These are phyloP conservation scores for Ectropis grisescens DNA, from an alignment of 1,140 invertebrate genomes.

Conservation along the genomic window DNA sequence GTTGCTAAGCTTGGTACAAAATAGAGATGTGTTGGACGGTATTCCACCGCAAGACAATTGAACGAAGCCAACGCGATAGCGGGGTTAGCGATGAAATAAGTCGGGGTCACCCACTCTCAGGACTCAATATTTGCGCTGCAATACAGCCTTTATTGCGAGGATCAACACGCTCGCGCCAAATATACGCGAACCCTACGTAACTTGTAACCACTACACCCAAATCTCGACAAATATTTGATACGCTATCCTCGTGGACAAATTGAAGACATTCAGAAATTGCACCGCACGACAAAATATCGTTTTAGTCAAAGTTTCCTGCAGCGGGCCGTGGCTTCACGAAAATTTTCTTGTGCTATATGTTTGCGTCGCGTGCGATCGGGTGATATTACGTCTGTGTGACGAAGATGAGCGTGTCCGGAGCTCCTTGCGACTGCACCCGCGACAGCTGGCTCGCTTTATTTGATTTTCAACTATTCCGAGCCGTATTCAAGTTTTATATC, in stretches of 20 bases:
- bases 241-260: neutral
- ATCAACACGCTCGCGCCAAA: conserved; percentile 23
- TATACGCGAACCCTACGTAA: conserved; percentile 19
- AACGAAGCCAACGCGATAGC: conserved; percentile 37
- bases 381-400: conserved; percentile 30
- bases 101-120: conserved; percentile 34
- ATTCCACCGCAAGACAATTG: conserved; percentile 48
- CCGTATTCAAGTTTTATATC: conserved; percentile 27
- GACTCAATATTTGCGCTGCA: conserved; percentile 52
- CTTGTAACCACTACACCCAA: conserved; percentile 16
- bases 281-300: conserved; percentile 6
- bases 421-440: conserved; percentile 32
- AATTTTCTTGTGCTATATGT: conserved; percentile 21
- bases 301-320: too few relatives aligned
- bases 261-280: too few relatives aligned
- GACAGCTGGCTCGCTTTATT: conserved; percentile 46
- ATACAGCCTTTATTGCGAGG: conserved; percentile 51
- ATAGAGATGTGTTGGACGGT: conserved; percentile 8
- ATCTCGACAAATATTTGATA: conserved; percentile 5
- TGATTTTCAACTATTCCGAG: conserved; percentile 36
- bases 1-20: too few relatives aligned
- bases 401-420: conserved; percentile 27
- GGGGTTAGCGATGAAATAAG: conserved; percentile 56
- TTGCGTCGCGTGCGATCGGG: conserved; percentile 15
- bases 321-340: too few relatives aligned